A percentile compares a stretch with the other conserved stretches of the same genome.
phyloP scores from a whole-genome alignment of 1,140 invertebrate genomes.

The Pogonognathellus flavescens region DNA sequence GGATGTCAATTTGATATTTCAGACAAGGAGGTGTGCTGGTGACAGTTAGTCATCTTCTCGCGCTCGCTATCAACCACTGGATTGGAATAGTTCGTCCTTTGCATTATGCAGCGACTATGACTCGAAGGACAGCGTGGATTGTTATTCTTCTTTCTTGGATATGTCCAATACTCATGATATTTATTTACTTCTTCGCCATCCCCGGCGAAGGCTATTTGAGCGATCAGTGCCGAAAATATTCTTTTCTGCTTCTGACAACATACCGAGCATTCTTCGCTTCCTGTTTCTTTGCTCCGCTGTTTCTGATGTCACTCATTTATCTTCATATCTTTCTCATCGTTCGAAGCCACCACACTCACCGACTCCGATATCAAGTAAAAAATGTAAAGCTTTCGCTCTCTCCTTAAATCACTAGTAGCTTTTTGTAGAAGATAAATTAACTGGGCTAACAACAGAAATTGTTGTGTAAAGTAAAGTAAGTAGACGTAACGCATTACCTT shows the following conservation, averaged over 20 bases:
- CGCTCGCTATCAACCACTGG: conserved; percentile 80
- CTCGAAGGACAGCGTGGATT: conserved; percentile 70
- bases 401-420: background rate
- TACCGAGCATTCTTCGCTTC: conserved; percentile 68
- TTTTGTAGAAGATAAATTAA: too few relatives aligned
- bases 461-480: background rate
- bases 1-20: conserved; percentile 15
- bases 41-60: conserved; percentile 77
- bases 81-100: conserved; percentile 76
- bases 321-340: conserved; percentile 75
- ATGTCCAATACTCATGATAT: conserved; percentile 72
- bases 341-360: conserved; percentile 72
- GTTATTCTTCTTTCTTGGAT: conserved; percentile 74
- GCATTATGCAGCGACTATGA: conserved; percentile 76
- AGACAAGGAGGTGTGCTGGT: conserved; percentile 74
- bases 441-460: background rate
- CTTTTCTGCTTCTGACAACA: conserved; percentile 54
- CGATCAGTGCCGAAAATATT: conserved; percentile 68
- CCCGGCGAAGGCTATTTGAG: conserved; percentile 71
- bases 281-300: conserved; percentile 71
- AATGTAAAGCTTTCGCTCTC: conserved; percentile 31
- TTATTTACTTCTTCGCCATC: conserved; percentile 72
- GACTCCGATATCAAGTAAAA: conserved; percentile 69
- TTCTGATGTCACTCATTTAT: conserved; percentile 76
- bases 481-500: background rate